Percentiles rank a stretch among this genome's conserved stretches.
Conservation (phyloP, 1,140 invertebrate species). For the Penaeus vannamei region DNA sequence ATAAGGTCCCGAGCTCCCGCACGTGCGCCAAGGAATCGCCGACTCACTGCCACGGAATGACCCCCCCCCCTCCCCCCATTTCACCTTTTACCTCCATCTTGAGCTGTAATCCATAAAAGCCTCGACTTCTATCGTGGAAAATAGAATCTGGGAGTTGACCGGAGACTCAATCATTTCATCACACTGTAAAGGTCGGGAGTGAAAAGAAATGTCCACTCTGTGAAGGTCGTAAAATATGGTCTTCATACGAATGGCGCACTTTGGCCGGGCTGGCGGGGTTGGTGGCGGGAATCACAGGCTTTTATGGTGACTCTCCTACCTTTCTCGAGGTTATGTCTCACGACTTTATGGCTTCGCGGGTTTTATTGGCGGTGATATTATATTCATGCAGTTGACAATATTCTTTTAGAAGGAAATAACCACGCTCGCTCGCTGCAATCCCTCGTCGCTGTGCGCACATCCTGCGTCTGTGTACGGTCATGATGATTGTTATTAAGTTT, state of each 20-base stretch:
- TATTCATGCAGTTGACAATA: constrained; percentile 18
- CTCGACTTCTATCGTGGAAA: constrained; percentile 41
- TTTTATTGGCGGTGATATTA: constrained; percentile 54
- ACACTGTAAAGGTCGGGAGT: constrained; percentile 55
- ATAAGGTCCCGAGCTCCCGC: too few relatives aligned
- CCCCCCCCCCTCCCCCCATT: background rate
- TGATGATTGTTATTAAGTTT: too few relatives aligned
- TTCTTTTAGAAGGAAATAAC: background rate
- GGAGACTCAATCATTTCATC: constrained; percentile 59
- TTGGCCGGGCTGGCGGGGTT: constrained; percentile 29
- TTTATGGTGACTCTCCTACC: constrained; percentile 54
- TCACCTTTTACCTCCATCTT: background rate
- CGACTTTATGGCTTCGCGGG: constrained; percentile 40
- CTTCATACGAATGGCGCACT: constrained; percentile 59
- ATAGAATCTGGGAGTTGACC: constrained; percentile 46
- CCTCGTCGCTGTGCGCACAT: background rate
- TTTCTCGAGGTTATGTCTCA: constrained; percentile 28
- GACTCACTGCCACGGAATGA: constrained; percentile 60
- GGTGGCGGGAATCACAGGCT: constrained; percentile 44
- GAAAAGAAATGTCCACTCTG: constrained; percentile 55
- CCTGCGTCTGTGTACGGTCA: too few relatives aligned
- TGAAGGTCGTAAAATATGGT: constrained; percentile 59
- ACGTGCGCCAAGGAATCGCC: too few relatives aligned
- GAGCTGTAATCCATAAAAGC: constrained; percentile 39
- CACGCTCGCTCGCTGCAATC: background rate